A percentile compares a stretch with the other conserved stretches of the same genome.
Conservation (phyloP, 2,113 vertebrate species). For the Equus przewalskii region DNA sequence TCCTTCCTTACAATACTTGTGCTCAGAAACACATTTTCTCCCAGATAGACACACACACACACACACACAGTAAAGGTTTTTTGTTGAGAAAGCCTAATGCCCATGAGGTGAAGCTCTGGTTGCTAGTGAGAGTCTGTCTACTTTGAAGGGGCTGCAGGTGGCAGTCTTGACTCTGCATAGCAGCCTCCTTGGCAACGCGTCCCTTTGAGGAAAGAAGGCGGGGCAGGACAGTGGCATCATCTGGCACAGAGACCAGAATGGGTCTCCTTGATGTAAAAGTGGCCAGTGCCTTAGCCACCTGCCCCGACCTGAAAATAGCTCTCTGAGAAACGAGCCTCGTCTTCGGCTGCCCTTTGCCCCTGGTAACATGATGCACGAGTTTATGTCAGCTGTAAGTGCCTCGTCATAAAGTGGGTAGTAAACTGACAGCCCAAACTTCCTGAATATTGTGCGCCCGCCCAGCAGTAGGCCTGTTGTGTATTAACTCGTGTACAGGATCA, state of each 20-base stretch:
- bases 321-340: neutral
- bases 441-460: fast-evolving
- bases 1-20: neutral
- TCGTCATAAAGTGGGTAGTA: fast-evolving
- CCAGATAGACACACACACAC: neutral
- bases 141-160: neutral
- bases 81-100: neutral
- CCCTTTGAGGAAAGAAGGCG: too few relatives aligned
- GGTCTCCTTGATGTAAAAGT: neutral
- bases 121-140: neutral
- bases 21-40: neutral
- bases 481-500: neutral
- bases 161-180: fast-evolving
- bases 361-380: fast-evolving
- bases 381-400: fast-evolving
- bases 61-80: neutral
- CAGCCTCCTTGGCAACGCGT: neutral
- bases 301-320: neutral
- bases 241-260: neutral
- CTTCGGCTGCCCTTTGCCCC: neutral
- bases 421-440: fast-evolving
- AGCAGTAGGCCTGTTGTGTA: fast-evolving
- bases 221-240: neutral
- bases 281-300: neutral
- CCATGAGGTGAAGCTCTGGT: neutral